A percentile compares a stretch with the other conserved stretches of the same genome.
These are phyloP conservation scores for Idaea biselata DNA, from an alignment of 2,888 invertebrate species.

Conservation along the genomic window DNA sequence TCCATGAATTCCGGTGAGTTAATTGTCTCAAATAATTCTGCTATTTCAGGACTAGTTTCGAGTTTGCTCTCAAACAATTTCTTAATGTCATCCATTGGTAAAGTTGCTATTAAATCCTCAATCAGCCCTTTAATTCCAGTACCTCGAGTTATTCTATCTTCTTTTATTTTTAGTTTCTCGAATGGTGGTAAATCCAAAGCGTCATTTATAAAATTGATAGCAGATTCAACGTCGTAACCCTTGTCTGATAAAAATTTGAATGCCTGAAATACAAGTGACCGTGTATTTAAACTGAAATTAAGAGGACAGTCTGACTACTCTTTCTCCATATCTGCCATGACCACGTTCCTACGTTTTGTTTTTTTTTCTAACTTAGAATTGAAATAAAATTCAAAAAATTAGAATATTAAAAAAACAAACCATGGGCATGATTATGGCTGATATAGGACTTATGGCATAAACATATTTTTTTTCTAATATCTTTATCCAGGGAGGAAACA, in stretches of 20 bases:
- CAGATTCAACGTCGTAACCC: conserved; percentile 39
- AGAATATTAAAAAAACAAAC: too few species aligned
- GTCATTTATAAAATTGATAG: conserved; percentile 37
- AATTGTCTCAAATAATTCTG: conserved; percentile 37
- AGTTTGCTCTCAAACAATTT: conserved; percentile 42
- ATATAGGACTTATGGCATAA: too few species aligned
- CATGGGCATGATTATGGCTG: too few species aligned
- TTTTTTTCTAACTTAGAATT: too few species aligned
- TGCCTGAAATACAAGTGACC: conserved; percentile 34
- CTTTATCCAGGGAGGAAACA: too few species aligned
- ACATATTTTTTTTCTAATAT: too few species aligned
- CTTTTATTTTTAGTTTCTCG: conserved; percentile 20
- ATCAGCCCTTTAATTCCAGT: conserved; percentile 39
- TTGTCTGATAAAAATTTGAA: conserved; percentile 36
- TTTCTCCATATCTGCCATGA: too few species aligned
- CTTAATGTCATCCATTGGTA: conserved; percentile 44
- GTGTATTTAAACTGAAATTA: too few species aligned
- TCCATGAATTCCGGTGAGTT: conserved; percentile 43
- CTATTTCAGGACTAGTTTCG: conserved; percentile 37
- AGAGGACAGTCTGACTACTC: too few species aligned
- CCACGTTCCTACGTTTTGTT: too few species aligned
- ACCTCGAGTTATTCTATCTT: conserved; percentile 14
- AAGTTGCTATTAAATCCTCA: conserved; percentile 33
- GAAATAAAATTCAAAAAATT: too few species aligned
- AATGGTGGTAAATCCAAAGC: conserved; percentile 36